These are phyloP conservation scores for Epinephelus lanceolatus DNA, from an alignment of 2,113 vertebrate species.

Conservation along the genomic window DNA sequence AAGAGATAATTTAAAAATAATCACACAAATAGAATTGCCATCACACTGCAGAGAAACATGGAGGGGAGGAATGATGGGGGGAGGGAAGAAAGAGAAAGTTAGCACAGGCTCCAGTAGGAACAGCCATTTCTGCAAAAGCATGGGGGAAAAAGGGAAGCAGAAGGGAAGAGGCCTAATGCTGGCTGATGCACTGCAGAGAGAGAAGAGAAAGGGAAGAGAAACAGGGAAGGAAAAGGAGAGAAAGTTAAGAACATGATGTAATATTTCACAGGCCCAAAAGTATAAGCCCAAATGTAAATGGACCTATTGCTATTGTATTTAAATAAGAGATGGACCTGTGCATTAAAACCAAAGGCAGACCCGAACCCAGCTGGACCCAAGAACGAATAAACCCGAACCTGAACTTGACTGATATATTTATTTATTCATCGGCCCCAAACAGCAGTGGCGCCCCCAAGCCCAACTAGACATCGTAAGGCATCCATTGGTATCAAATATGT, in stretches of 20 bases:
- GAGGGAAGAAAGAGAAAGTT: constrained; percentile 57
- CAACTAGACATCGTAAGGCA: too few species aligned
- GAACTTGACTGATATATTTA: background rate
- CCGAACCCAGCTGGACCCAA: constrained; percentile 14
- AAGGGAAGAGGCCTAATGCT: constrained; percentile 14
- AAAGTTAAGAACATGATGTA: constrained; percentile 54
- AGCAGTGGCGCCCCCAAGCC: too few species aligned
- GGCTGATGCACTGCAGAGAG: constrained; percentile 65
- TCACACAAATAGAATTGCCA: constrained; percentile 24
- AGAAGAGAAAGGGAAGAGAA: constrained; percentile 39
- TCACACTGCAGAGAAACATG: constrained; percentile 26
- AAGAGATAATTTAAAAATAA: background rate
- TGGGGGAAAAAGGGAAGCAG: constrained; percentile 23
- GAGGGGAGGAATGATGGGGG: constrained; percentile 26
- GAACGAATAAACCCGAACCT: constrained; percentile 7
- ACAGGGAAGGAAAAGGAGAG: constrained; percentile 39
- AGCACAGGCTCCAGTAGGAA: constrained; percentile 41
- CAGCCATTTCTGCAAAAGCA: constrained; percentile 45
- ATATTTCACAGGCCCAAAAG: constrained; percentile 15
- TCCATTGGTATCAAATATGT: too few species aligned
- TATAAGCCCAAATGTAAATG: background rate
- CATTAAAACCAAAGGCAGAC: constrained; percentile 3
- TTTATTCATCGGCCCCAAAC: background rate
- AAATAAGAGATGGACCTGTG: background rate
- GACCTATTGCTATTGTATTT: background rate